These are phyloP conservation scores for Trichomycterus rosablanca DNA, from an alignment of 2,113 vertebrate species.

Conservation along the genomic window DNA sequence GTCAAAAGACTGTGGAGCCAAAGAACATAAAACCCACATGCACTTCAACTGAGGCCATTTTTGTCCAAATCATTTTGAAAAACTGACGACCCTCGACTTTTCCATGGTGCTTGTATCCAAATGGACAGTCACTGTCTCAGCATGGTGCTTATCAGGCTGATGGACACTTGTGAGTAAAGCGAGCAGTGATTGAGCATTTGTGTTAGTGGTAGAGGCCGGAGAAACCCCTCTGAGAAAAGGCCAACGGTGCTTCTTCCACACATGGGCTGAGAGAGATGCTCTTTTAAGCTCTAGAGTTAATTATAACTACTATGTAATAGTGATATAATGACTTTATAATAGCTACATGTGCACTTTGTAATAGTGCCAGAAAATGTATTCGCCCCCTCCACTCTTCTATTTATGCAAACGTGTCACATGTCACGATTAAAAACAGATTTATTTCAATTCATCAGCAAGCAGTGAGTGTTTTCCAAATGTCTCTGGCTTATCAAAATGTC, in stretches of 20 bases:
- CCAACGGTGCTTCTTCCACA: constrained; percentile 59
- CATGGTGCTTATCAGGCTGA: constrained; percentile 57
- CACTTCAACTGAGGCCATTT: neutral
- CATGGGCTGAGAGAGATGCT: constrained; percentile 45
- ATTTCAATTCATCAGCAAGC: too few species aligned
- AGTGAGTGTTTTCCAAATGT: too few species aligned
- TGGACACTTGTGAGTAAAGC: constrained; percentile 57
- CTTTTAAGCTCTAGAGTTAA: constrained; percentile 1
- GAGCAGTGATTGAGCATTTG: constrained; percentile 62
- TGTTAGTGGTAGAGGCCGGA: constrained; percentile 58
- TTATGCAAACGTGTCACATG: too few species aligned
- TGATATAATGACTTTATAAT: too few species aligned
- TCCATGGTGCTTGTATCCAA: constrained; percentile 61
- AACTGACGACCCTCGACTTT: constrained; percentile 30
- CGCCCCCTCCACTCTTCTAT: too few species aligned
- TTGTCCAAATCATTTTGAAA: neutral
- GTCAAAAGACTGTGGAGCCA: neutral
- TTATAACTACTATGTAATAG: neutral
- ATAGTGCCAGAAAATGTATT: too few species aligned
- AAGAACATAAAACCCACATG: neutral
- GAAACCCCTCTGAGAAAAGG: constrained; percentile 55
- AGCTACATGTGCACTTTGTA: too few species aligned
- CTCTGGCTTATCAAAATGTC: too few species aligned
- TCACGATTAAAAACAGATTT: too few species aligned
- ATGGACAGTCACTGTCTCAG: constrained; percentile 56